Conservation (phyloP, 2,888 invertebrate genomes). For the Pimpla rufipes region DNA sequence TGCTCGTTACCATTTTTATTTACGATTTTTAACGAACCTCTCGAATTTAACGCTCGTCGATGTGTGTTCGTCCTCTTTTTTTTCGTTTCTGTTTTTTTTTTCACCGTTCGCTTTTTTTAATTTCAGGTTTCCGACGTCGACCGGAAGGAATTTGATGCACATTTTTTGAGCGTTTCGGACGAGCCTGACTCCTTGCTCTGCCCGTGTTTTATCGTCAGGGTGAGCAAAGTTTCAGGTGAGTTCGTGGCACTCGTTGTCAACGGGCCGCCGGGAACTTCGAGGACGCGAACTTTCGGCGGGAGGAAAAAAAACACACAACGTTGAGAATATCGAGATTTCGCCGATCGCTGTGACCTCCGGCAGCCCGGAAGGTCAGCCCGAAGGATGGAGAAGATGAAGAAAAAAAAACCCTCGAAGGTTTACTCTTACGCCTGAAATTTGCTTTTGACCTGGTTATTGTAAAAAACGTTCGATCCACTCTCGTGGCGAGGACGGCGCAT, state of each 20-base stretch:
- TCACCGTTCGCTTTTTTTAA: slow-evolving; percentile 24
- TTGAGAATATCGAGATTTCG: not conserved
- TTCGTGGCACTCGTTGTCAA: slow-evolving; percentile 83
- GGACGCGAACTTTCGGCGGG: not conserved
- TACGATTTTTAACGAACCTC: slow-evolving; percentile 66
- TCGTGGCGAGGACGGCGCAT: slow-evolving; percentile 66
- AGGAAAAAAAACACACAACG: not conserved
- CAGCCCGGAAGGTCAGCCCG: not conserved
- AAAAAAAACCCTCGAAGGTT: slow-evolving; percentile 73
- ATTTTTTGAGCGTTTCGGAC: slow-evolving; percentile 86
- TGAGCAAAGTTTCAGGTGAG: slow-evolving; percentile 97
- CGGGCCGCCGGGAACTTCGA: not conserved
- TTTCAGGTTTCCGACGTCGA: slow-evolving; percentile 22
- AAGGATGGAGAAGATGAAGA: not conserved
- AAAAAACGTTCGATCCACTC: slow-evolving; percentile 54
- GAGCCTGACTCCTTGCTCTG: slow-evolving; percentile 95
- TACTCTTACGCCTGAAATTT: slow-evolving; percentile 85
- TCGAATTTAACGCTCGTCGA: slow-evolving; percentile 43
- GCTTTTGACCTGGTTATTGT: slow-evolving; percentile 83
- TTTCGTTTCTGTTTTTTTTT: slow-evolving; percentile 27
- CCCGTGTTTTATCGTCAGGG: slow-evolving; percentile 89
- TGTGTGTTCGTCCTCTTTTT: slow-evolving; percentile 34
- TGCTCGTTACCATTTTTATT: slow-evolving; percentile 68
- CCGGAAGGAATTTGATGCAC: not conserved
- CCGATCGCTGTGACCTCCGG: not conserved